Percentiles rank a stretch among this genome's conserved stretches.
phyloP scores from a whole-genome alignment of 2,113 vertebrate genomes.

The Thinocorus orbignyianus region DNA sequence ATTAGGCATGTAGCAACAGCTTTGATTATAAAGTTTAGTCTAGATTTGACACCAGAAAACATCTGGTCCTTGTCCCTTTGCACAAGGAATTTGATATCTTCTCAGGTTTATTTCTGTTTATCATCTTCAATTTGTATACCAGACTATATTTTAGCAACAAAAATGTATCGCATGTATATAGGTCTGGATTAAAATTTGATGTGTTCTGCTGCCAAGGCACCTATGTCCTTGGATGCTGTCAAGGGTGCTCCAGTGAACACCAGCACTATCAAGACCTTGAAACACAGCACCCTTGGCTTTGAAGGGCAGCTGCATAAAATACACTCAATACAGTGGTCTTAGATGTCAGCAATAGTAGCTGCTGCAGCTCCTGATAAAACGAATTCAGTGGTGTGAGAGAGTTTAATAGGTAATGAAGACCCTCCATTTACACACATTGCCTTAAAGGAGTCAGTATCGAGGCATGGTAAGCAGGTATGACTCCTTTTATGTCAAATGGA shows the following conservation, averaged over 20 bases:
- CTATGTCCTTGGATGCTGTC: background rate
- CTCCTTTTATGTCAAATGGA: background rate
- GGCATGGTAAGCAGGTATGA: background rate
- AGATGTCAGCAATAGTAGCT: background rate
- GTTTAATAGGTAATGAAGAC: background rate
- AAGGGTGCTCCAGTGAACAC: background rate
- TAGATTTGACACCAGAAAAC: background rate
- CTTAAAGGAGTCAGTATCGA: background rate
- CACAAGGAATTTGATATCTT: background rate
- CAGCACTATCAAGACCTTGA: background rate
- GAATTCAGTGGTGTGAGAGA: background rate
- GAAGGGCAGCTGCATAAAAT: background rate
- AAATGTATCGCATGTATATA: background rate
- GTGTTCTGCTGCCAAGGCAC: background rate
- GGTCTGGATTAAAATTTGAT: background rate
- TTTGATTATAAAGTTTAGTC: background rate
- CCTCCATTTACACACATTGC: background rate
- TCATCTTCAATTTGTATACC: background rate
- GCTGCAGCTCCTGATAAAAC: background rate
- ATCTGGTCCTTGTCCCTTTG: background rate
- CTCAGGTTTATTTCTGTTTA: background rate
- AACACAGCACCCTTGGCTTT: background rate
- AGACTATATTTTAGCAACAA: background rate
- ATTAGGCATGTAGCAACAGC: background rate
- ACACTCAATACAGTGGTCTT: background rate